Evolutionary conservation across 2,888 invertebrate species (phyloP).

Genomic region (Ornithoptera priamus): DNA sequence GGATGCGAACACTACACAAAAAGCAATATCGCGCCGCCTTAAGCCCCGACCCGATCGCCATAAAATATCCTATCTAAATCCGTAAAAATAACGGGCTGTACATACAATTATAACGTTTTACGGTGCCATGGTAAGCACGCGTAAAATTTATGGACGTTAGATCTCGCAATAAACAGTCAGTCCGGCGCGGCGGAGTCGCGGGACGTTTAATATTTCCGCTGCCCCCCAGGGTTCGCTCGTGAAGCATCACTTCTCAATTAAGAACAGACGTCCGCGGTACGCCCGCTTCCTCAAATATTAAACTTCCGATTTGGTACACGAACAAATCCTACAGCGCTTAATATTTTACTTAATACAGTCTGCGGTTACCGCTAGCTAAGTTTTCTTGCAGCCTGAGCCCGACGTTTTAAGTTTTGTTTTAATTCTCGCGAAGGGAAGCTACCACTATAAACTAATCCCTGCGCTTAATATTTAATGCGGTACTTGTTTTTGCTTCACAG

Average conservation of each 20-base stretch:
- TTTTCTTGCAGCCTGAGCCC: slow-evolving; percentile 60
- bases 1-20: slow-evolving; percentile 31
- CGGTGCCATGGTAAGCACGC: slow-evolving; percentile 65
- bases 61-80: slow-evolving; percentile 57
- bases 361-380: slow-evolving; percentile 62
- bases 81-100: slow-evolving; percentile 61
- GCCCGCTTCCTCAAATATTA: slow-evolving; percentile 70
- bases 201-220: slow-evolving; percentile 61
- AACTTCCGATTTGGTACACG: slow-evolving; percentile 55
- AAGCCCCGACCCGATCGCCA: slow-evolving; percentile 38
- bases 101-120: slow-evolving; percentile 73
- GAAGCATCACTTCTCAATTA: slow-evolving; percentile 65
- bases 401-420: slow-evolving; percentile 68
- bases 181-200: slow-evolving; percentile 46
- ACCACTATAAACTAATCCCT: slow-evolving; percentile 44
- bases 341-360: slow-evolving; percentile 75
- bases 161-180: slow-evolving; percentile 70
- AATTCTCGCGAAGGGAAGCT: slow-evolving; percentile 49
- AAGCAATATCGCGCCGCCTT: slow-evolving; percentile 44
- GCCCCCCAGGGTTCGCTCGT: slow-evolving; percentile 40
- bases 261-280: slow-evolving; percentile 61
- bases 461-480: slow-evolving; percentile 58
- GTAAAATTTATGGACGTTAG: slow-evolving; percentile 73
- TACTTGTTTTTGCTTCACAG: slow-evolving; percentile 44
- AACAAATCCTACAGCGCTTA: slow-evolving; percentile 70